Evolutionary conservation across 92 coral and sea anemone genomes (phyloP).

Genomic region (Epizoanthus scotinus): DNA sequence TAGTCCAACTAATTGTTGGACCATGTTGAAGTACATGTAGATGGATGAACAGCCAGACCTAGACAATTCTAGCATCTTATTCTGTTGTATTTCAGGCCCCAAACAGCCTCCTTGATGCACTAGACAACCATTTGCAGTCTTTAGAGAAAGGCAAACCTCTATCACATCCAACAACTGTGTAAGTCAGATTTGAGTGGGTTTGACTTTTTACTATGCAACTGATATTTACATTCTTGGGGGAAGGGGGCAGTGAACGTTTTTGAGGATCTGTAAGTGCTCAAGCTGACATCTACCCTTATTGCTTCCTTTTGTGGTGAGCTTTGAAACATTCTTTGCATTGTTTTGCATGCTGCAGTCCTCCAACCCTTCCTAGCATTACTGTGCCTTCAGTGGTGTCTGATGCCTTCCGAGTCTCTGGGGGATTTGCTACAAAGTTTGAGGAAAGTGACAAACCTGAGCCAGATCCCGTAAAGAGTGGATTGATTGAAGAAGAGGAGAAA

Average conservation of each 20-base stretch:
- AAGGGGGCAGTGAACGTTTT: no score
- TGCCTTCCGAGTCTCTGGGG: slow-evolving; percentile 81
- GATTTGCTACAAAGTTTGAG: slow-evolving; percentile 80
- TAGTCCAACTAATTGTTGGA: no score
- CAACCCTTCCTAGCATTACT: slow-evolving; percentile 85
- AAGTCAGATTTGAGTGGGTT: background rate
- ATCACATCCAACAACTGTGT: slow-evolving; percentile 59
- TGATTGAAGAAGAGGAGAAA: slow-evolving; percentile 85
- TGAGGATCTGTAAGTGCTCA: no score
- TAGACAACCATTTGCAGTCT: slow-evolving; percentile 91
- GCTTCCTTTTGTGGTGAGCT: background rate
- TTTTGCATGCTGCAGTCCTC: slow-evolving; percentile 53
- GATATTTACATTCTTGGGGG: background rate
- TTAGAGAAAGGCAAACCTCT: slow-evolving; percentile 88
- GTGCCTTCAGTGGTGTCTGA: slow-evolving; percentile 88
- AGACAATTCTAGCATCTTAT: no score
- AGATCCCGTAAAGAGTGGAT: slow-evolving; percentile 51
- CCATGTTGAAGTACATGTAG: no score
- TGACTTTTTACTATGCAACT: background rate
- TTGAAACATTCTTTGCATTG: background rate
- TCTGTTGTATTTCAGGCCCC: slow-evolving; percentile 72
- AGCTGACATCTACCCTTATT: background rate
- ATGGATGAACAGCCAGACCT: no score
- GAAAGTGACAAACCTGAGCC: slow-evolving; percentile 50
- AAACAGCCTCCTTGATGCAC: slow-evolving; percentile 92